Percentiles rank a stretch among this genome's conserved stretches.
Conservation (phyloP, 2,113 vertebrate genomes). For the Emydocephalus ijimae region DNA sequence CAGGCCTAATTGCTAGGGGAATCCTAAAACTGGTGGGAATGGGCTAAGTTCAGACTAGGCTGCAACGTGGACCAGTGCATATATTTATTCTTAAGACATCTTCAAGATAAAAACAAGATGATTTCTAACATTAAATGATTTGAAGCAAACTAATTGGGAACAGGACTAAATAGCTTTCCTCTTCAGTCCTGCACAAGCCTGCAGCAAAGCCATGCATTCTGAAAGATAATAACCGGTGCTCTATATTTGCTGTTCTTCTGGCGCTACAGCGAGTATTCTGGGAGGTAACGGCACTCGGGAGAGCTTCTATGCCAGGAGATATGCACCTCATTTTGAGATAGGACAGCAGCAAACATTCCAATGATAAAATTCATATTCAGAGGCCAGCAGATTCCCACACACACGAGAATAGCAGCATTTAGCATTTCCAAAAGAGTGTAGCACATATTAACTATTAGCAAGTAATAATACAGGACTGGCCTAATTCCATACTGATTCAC, state of each 20-base stretch:
- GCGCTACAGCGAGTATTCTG: slow-evolving; percentile 17
- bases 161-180: slow-evolving; percentile 25
- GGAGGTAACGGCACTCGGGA: slow-evolving; percentile 27
- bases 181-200: slow-evolving; percentile 21
- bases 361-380: neutral
- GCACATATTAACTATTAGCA: neutral
- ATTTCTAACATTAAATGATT: slow-evolving; percentile 43
- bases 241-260: slow-evolving; percentile 25
- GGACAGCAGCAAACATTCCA: neutral
- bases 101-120: slow-evolving; percentile 18
- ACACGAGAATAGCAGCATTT: neutral
- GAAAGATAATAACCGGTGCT: neutral
- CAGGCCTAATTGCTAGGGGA: slow-evolving; percentile 14
- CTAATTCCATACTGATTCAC: neutral
- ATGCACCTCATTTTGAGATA: neutral
- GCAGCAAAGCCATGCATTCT: slow-evolving; percentile 31
- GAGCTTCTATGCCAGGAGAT: slow-evolving; percentile 3
- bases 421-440: neutral
- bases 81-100: slow-evolving; percentile 22
- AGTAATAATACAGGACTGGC: neutral
- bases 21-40: neutral
- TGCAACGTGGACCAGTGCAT: neutral
- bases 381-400: neutral
- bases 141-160: slow-evolving; percentile 39
- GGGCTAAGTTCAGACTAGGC: neutral